A percentile compares a stretch with the other conserved stretches of the same genome.
Conservation (phyloP, 1,140 invertebrate species). For the Scaptomyza pallida region DNA sequence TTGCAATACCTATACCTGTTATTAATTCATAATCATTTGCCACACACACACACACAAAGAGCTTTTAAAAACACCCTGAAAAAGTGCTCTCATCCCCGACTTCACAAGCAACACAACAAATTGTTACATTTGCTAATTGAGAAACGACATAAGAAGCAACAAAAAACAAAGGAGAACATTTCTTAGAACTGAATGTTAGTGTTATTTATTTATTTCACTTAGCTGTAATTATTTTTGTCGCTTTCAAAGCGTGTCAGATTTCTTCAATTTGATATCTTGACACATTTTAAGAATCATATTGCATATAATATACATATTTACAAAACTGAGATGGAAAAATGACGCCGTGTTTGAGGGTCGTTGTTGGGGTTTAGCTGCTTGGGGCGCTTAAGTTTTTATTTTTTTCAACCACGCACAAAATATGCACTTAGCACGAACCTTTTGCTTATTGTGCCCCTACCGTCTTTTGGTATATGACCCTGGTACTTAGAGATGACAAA, state of each 20-base stretch:
- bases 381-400: conserved; percentile 57
- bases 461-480: neutral
- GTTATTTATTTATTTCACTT: conserved; percentile 30
- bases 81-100: neutral
- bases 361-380: conserved; percentile 40
- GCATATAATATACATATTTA: conserved; percentile 1
- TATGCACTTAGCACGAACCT: conserved; percentile 78
- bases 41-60: neutral
- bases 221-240: conserved; percentile 56
- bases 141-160: neutral
- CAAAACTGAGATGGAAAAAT: neutral
- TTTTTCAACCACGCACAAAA: conserved; percentile 59
- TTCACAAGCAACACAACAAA: no score
- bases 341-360: conserved; percentile 8
- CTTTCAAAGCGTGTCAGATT: conserved; percentile 41
- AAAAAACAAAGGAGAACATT: conserved; percentile 6
- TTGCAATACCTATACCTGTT: neutral
- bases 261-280: conserved; percentile 54
- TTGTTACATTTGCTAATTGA: conserved; percentile 37
- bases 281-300: conserved; percentile 55
- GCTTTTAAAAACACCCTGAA: neutral
- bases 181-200: conserved; percentile 2
- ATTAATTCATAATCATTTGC: conserved; percentile 1
- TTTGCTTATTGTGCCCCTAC: conserved; percentile 28
- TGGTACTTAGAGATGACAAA: neutral